Conservation (phyloP, 2,797 vertebrate species). For the Ctenosaura bakeri region DNA sequence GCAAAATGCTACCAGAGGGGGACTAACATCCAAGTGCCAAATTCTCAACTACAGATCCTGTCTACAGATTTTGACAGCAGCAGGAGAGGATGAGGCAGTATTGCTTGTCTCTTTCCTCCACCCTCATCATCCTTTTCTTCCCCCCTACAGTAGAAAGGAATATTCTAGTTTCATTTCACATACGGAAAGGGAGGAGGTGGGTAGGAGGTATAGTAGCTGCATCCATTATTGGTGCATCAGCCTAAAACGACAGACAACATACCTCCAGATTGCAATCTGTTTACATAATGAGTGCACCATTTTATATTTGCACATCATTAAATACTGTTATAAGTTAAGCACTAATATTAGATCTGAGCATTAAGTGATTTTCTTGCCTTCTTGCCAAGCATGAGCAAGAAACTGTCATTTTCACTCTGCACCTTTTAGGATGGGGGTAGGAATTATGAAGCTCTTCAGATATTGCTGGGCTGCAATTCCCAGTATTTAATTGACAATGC, state of each 20-base stretch:
- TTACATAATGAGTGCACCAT: neutral
- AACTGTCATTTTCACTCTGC: neutral
- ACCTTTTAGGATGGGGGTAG: conserved; percentile 4
- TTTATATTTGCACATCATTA: neutral
- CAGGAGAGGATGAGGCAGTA: neutral
- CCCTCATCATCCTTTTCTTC: neutral
- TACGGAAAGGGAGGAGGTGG: neutral
- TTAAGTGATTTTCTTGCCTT: conserved; percentile 25
- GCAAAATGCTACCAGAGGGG: neutral
- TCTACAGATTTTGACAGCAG: neutral
- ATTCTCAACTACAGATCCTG: neutral
- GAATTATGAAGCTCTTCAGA: too few relatives aligned
- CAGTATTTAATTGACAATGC: too few relatives aligned
- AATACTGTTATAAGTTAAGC: conserved; percentile 3
- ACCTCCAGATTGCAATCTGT: neutral
- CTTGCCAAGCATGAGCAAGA: conserved; percentile 10
- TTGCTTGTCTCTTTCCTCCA: too few relatives aligned
- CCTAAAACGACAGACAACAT: neutral
- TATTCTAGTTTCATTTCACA: conserved; percentile 1
- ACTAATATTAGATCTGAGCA: neutral
- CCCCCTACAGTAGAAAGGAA: neutral
- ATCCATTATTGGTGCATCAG: neutral
- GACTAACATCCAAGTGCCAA: neutral
- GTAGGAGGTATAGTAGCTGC: neutral
- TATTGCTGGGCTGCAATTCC: too few relatives aligned